Evolutionary conservation across 1,140 invertebrate genomes (phyloP).

Genomic region (Cotesia typhae): DNA sequence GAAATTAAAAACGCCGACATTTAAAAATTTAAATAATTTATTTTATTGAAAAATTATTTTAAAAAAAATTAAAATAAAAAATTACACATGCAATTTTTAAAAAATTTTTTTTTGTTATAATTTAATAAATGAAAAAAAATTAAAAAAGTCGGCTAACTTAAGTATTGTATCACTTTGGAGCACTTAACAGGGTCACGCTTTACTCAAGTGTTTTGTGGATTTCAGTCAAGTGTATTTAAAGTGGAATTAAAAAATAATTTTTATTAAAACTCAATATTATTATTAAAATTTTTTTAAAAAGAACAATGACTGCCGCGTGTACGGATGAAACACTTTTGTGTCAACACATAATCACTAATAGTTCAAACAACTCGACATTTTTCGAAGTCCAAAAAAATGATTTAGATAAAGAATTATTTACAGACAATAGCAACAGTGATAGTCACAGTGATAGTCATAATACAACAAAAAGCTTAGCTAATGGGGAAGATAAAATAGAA

Average conservation of each 20-base stretch:
- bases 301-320: conserved; percentile 33
- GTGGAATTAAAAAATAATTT: conserved; percentile 13
- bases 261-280: not conserved
- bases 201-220: conserved; percentile 24
- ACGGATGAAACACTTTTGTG: conserved; percentile 38
- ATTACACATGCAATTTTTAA: not conserved
- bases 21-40: too few relatives aligned
- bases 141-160: too few relatives aligned
- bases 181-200: conserved; percentile 17
- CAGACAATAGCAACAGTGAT: too few relatives aligned
- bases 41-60: too few relatives aligned
- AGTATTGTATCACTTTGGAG: not conserved
- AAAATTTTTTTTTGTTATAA: too few relatives aligned
- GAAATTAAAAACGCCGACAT: too few relatives aligned
- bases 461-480: too few relatives aligned
- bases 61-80: too few relatives aligned
- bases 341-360: conserved; percentile 31
- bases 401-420: not conserved
- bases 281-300: conserved; percentile 12
- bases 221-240: conserved; percentile 8
- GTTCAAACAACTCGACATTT: conserved; percentile 17
- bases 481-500: not conserved
- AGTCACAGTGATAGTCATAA: too few relatives aligned
- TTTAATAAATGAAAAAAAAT: too few relatives aligned
- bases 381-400: not conserved